A percentile compares a stretch with the other conserved stretches of the same genome.
Conservation (phyloP, 2,888 invertebrate genomes). For the Hypolimnas misippus region DNA sequence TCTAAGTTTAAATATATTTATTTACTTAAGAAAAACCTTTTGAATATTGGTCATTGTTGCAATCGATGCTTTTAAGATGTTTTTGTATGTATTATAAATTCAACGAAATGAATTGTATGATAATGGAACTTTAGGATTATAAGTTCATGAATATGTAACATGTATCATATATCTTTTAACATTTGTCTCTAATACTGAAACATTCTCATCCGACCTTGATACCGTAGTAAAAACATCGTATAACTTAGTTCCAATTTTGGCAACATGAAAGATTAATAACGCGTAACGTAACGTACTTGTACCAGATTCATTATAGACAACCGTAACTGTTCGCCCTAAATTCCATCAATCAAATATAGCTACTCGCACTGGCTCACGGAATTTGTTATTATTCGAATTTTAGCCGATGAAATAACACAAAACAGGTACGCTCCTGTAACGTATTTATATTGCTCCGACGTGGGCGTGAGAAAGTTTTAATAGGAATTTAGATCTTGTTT, state of each 20-base stretch:
- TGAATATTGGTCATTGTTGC: background rate
- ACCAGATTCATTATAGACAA: slow-evolving; percentile 26
- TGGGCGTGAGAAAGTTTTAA: slow-evolving; percentile 69
- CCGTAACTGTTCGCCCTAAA: slow-evolving; percentile 15
- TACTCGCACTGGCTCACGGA: slow-evolving; percentile 15
- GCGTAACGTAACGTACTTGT: slow-evolving; percentile 7
- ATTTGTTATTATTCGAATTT: slow-evolving; percentile 49
- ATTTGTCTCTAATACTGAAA: background rate
- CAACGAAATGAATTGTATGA: background rate
- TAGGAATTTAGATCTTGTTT: slow-evolving; percentile 63
- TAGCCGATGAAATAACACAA: slow-evolving; percentile 54
- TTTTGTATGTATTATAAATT: no score
- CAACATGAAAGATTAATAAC: slow-evolving; percentile 14
- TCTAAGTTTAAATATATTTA: slow-evolving; percentile 22
- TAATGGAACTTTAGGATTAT: background rate
- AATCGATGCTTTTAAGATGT: background rate
- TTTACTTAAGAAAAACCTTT: slow-evolving; percentile 10
- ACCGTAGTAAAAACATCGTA: slow-evolving; percentile 10
- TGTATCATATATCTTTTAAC: background rate
- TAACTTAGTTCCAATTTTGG: slow-evolving; percentile 24
- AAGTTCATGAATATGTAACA: background rate
- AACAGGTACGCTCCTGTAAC: slow-evolving; percentile 53
- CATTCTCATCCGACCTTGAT: background rate
- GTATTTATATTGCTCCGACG: slow-evolving; percentile 54
- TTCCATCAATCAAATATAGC: slow-evolving; percentile 32